Percentiles rank a stretch among this genome's conserved stretches.
phyloP scores from a whole-genome alignment of 2,113 vertebrate species.

The Grammomys surdaster region DNA sequence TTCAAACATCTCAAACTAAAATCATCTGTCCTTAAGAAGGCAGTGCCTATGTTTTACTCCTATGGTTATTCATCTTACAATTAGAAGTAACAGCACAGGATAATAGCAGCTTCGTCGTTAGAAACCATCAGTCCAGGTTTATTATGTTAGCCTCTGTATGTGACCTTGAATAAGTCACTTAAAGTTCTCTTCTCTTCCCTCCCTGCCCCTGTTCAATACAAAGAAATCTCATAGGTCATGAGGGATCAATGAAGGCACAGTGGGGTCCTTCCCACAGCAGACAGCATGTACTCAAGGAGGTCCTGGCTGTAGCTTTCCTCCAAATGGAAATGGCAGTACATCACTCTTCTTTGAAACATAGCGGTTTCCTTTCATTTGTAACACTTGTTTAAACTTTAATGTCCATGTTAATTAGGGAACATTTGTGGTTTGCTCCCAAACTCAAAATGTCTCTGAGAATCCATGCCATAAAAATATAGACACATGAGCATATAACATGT shows the following conservation, averaged over 20 bases:
- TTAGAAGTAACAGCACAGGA: background rate
- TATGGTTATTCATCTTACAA: slow-evolving; percentile 20
- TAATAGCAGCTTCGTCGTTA: background rate
- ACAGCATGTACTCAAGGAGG: background rate
- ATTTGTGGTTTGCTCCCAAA: background rate
- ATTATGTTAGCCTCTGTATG: background rate
- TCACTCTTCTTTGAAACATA: background rate
- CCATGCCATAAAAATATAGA: background rate
- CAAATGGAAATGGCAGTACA: background rate
- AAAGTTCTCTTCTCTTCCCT: background rate
- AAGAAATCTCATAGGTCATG: background rate
- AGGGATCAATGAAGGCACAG: slow-evolving; percentile 41
- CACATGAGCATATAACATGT: background rate
- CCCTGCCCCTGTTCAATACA: background rate
- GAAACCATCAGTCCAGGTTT: background rate
- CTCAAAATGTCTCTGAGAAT: slow-evolving; percentile 23
- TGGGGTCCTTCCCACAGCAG: background rate
- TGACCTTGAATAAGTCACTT: slow-evolving; percentile 37
- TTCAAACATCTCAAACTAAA: slow-evolving; percentile 48
- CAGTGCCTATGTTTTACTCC: background rate
- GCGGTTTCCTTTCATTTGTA: background rate
- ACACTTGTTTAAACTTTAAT: slow-evolving; percentile 25
- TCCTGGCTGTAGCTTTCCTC: background rate
- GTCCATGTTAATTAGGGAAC: background rate
- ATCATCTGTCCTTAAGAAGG: slow-evolving; percentile 24